These are phyloP conservation scores for Cheilosia grossa DNA, from an alignment of 2,888 invertebrate genomes.

Conservation along the genomic window DNA sequence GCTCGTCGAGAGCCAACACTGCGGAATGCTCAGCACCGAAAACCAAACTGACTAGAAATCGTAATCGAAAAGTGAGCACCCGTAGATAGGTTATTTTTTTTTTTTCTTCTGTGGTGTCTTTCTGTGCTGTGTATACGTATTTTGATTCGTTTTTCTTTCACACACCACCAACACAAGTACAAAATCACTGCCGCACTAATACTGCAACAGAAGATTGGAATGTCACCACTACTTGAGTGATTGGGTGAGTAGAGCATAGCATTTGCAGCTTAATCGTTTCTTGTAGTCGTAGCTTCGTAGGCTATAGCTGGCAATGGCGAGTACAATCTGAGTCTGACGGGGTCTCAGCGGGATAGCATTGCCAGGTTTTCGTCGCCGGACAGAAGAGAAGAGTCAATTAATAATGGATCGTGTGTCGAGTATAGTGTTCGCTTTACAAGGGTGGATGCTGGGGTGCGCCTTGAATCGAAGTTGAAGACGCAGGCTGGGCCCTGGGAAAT, in stretches of 20 bases:
- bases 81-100: slow-evolving; percentile 60
- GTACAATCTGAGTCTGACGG: slow-evolving; percentile 26
- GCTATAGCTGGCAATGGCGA: slow-evolving; percentile 7
- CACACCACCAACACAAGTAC: slow-evolving; percentile 64
- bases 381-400: slow-evolving; percentile 29
- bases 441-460: no score
- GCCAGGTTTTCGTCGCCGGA: slow-evolving; percentile 43
- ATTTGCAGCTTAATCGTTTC: slow-evolving; percentile 67
- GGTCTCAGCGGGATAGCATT: slow-evolving; percentile 60
- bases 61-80: slow-evolving; percentile 74
- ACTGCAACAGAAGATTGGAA: slow-evolving; percentile 62
- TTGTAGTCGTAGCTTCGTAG: slow-evolving; percentile 48
- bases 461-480: no score
- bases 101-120: slow-evolving; percentile 20
- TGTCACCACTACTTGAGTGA: slow-evolving; percentile 57
- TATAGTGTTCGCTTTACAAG: no score
- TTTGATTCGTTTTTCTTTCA: slow-evolving; percentile 10
- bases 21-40: slow-evolving; percentile 75
- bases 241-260: slow-evolving; percentile 53
- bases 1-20: slow-evolving; percentile 69
- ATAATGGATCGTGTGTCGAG: slow-evolving; percentile 15
- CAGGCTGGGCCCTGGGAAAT: no score
- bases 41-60: slow-evolving; percentile 74
- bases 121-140: slow-evolving; percentile 7
- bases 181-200: slow-evolving; percentile 71